These are phyloP conservation scores for Oreochromis tanganicae DNA, from an alignment of 2,113 vertebrate genomes.

Conservation along the genomic window DNA sequence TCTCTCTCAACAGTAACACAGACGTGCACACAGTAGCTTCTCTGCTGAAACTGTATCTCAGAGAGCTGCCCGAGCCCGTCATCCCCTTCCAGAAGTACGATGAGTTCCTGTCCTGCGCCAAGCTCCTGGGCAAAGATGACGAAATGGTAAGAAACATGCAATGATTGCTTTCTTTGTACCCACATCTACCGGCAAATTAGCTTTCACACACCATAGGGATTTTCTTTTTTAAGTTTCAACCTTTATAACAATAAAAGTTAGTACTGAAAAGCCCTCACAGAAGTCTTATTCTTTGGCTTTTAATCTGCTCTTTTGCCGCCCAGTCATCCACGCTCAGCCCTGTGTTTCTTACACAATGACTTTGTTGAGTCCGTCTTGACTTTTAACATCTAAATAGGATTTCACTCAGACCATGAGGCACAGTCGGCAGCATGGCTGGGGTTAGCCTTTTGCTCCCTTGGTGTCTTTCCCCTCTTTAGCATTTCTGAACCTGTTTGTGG, in stretches of 20 bases:
- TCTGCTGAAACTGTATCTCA: constrained; percentile 91
- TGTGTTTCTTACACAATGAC: neutral
- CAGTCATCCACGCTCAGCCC: neutral
- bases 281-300: neutral
- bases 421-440: neutral
- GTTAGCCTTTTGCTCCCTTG: neutral
- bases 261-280: neutral
- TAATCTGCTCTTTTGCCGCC: neutral
- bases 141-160: constrained; percentile 77
- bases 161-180: neutral
- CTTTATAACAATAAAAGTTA: neutral
- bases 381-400: neutral
- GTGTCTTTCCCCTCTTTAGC: neutral
- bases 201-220: neutral
- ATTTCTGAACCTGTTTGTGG: neutral
- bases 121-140: constrained; percentile 87
- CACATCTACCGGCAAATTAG: neutral
- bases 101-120: constrained; percentile 88
- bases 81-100: constrained; percentile 91
- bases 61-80: constrained; percentile 93
- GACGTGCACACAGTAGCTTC: constrained; percentile 97
- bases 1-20: constrained; percentile 79
- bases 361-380: neutral
- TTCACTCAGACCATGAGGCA: neutral
- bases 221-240: neutral